Percentiles rank a stretch among this genome's conserved stretches.
phyloP scores from a whole-genome alignment of 2,888 invertebrate genomes.

The Molorchus minor region DNA sequence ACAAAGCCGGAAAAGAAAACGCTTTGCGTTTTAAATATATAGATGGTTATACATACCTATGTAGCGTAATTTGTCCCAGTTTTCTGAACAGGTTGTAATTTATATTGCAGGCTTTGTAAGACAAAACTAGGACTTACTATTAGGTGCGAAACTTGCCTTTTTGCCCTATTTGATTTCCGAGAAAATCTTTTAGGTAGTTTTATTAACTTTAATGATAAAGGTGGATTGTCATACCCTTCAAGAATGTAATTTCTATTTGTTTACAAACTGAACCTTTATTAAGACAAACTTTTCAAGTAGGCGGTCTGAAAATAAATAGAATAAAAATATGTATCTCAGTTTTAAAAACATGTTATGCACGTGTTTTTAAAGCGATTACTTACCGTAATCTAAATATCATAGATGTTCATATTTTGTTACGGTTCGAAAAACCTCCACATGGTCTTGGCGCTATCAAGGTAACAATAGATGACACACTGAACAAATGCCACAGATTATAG shows the following conservation, averaged over 20 bases:
- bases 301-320: not conserved
- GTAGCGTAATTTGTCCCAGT: not conserved
- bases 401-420: not conserved
- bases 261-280: not conserved
- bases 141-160: not conserved
- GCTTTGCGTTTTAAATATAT: too few species aligned
- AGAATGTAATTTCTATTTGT: not conserved
- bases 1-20: too few species aligned
- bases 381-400: not conserved
- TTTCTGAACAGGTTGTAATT: not conserved
- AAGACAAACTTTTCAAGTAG: not conserved
- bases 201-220: not conserved
- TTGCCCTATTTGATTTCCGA: not conserved
- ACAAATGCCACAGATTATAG: too few species aligned
- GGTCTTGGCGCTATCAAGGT: too few species aligned
- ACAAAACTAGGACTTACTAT: not conserved
- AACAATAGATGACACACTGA: too few species aligned
- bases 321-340: not conserved
- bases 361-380: not conserved
- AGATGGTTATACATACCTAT: not conserved
- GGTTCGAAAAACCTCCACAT: too few species aligned
- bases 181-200: not conserved
- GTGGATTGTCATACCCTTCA: conserved; percentile 1
- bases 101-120: conserved; percentile 1
- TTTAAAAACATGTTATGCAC: not conserved